These are phyloP conservation scores for Epirrhoe tristata DNA, from an alignment of 2,888 invertebrate genomes.

Conservation along the genomic window DNA sequence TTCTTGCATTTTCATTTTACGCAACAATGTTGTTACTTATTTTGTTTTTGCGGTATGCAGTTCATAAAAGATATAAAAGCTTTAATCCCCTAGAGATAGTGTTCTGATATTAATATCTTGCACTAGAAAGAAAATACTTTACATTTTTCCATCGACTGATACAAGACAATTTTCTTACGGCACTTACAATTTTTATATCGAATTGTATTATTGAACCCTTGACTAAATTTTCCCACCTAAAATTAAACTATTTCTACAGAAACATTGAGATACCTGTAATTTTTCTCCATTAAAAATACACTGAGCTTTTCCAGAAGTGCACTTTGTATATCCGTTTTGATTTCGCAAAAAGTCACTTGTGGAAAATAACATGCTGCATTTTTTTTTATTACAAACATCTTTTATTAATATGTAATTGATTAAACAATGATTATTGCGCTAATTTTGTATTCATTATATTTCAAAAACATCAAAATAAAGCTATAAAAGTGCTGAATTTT, in stretches of 20 bases:
- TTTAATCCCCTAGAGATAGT: slow-evolving; percentile 3
- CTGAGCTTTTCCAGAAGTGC: slow-evolving; percentile 7
- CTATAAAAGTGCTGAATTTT: slow-evolving; percentile 55
- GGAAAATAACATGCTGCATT: neutral
- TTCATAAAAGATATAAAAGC: slow-evolving; percentile 14
- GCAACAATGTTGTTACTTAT: neutral
- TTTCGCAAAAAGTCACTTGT: slow-evolving; percentile 8
- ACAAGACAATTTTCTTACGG: slow-evolving; percentile 10
- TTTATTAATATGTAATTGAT: neutral
- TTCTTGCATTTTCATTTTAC: slow-evolving; percentile 1
- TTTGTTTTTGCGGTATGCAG: slow-evolving; percentile 5
- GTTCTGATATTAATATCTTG: slow-evolving; percentile 8
- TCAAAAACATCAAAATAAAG: slow-evolving; percentile 35
- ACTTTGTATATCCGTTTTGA: slow-evolving; percentile 9
- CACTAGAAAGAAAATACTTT: slow-evolving; percentile 11
- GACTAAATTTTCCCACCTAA: slow-evolving; percentile 21
- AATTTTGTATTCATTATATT: neutral
- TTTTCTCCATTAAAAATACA: slow-evolving; percentile 23
- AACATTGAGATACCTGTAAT: slow-evolving; percentile 21
- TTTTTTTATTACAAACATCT: neutral
- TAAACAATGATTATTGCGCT: neutral
- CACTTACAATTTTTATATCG: slow-evolving; percentile 9
- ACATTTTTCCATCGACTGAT: slow-evolving; percentile 12
- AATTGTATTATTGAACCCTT: neutral
- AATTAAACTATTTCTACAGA: slow-evolving; percentile 19